These are phyloP conservation scores for Loxodonta africana DNA, from an alignment of 2,113 vertebrate species.

Conservation along the genomic window DNA sequence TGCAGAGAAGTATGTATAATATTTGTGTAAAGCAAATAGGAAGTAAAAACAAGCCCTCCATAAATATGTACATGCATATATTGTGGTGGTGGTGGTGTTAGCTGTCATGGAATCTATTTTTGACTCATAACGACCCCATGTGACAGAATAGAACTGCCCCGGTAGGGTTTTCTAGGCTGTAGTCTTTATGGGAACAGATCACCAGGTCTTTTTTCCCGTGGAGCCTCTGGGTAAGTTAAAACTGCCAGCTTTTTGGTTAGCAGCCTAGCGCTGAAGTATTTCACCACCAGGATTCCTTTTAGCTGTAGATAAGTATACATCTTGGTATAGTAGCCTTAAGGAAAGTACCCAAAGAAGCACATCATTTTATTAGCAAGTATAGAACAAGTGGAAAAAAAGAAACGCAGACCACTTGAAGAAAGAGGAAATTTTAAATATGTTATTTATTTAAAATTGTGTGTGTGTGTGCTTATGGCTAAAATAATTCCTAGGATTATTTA, in stretches of 20 bases:
- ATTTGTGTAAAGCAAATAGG: slow-evolving; percentile 47
- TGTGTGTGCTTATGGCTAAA: slow-evolving; percentile 13
- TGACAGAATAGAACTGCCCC: too few relatives aligned
- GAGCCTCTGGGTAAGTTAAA: background rate
- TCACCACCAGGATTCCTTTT: background rate
- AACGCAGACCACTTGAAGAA: background rate
- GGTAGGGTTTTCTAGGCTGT: too few relatives aligned
- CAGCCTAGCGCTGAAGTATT: background rate
- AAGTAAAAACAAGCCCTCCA: background rate
- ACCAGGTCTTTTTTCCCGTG: background rate
- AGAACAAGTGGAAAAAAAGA: background rate
- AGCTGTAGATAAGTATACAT: background rate
- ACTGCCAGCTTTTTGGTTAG: background rate
- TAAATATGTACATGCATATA: background rate
- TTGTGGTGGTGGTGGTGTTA: background rate
- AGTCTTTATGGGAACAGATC: background rate
- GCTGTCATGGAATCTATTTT: background rate
- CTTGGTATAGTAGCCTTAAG: background rate
- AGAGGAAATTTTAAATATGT: slow-evolving; percentile 12
- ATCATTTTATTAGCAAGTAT: background rate
- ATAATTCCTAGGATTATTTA: background rate
- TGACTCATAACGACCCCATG: too few relatives aligned
- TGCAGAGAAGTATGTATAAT: background rate
- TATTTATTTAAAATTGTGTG: slow-evolving; percentile 48
- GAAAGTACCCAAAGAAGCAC: background rate